Conservation (phyloP, 2,888 invertebrate genomes). For the Drosophila cognata region DNA sequence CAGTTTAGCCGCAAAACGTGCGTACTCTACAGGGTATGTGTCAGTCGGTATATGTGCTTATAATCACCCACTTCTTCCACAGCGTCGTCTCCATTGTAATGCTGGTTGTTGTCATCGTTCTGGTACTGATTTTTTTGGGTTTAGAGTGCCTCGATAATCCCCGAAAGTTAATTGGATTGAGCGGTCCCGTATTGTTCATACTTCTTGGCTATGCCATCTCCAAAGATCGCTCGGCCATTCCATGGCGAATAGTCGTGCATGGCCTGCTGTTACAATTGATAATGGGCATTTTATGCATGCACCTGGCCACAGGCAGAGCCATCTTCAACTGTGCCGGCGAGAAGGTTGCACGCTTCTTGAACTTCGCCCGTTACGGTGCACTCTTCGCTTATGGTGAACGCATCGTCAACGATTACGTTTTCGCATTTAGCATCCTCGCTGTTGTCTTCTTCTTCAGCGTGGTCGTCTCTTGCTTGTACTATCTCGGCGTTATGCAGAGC, state of each 20-base stretch:
- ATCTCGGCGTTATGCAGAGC: constrained; percentile 94
- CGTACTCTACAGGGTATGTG: constrained; percentile 8
- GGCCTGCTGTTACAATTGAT: constrained; percentile 93
- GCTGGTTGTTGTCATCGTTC: constrained; percentile 7
- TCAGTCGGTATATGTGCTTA: not conserved
- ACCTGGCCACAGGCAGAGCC: constrained; percentile 87
- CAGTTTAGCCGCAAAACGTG: constrained; percentile 44
- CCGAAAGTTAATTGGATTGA: constrained; percentile 24
- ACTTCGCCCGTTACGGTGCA: constrained; percentile 91
- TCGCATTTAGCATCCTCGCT: constrained; percentile 95
- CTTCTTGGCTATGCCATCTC: constrained; percentile 87
- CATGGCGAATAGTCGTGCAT: constrained; percentile 91
- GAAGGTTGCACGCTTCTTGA: constrained; percentile 86
- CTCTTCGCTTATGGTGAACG: constrained; percentile 92
- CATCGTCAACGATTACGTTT: constrained; percentile 86
- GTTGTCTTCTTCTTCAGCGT: constrained; percentile 97
- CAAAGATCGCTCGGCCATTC: constrained; percentile 87
- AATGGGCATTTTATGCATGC: constrained; percentile 93
- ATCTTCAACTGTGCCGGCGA: constrained; percentile 42
- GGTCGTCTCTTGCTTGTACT: constrained; percentile 93
- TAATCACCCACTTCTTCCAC: not conserved
- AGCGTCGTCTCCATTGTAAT: constrained; percentile 36
- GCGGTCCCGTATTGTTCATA: constrained; percentile 33
- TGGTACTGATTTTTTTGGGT: not conserved
- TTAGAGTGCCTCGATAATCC: constrained; percentile 18